phyloP scores from a whole-genome alignment of 2,113 vertebrate species.

The Cephalopterus ornatus region DNA sequence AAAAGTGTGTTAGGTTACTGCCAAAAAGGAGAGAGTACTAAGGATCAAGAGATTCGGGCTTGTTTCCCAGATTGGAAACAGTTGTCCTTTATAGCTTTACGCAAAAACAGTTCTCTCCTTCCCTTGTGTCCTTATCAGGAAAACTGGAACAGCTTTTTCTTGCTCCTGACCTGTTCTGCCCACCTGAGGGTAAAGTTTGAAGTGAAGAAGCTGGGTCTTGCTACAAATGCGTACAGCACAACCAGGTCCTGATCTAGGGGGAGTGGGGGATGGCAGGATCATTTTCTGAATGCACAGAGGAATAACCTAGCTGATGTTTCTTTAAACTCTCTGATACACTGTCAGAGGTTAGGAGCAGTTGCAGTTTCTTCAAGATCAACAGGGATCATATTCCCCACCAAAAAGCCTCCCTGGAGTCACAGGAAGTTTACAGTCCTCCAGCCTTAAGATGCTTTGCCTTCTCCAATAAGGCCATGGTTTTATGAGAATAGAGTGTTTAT shows the following conservation, averaged over 20 bases:
- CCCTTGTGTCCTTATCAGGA: background rate
- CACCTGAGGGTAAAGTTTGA: background rate
- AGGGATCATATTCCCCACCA: background rate
- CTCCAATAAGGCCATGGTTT: background rate
- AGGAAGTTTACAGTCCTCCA: background rate
- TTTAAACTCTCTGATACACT: background rate
- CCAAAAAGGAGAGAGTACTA: background rate
- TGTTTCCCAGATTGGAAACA: slow-evolving; percentile 3
- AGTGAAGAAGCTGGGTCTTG: background rate
- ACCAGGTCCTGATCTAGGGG: background rate
- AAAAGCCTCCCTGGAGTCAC: background rate
- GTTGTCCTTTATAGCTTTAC: background rate
- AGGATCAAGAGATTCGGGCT: background rate
- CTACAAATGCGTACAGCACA: background rate
- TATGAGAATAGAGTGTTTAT: background rate
- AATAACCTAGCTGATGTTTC: background rate
- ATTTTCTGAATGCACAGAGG: background rate
- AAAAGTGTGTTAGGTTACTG: background rate
- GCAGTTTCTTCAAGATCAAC: background rate
- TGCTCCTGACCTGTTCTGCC: background rate
- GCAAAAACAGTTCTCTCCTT: background rate
- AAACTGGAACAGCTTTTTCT: background rate
- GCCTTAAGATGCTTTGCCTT: background rate
- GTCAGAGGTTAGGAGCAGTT: background rate
- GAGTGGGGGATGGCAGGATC: background rate